phyloP scores from a whole-genome alignment of 2,888 invertebrate genomes.

The Nomada fabriciana region DNA sequence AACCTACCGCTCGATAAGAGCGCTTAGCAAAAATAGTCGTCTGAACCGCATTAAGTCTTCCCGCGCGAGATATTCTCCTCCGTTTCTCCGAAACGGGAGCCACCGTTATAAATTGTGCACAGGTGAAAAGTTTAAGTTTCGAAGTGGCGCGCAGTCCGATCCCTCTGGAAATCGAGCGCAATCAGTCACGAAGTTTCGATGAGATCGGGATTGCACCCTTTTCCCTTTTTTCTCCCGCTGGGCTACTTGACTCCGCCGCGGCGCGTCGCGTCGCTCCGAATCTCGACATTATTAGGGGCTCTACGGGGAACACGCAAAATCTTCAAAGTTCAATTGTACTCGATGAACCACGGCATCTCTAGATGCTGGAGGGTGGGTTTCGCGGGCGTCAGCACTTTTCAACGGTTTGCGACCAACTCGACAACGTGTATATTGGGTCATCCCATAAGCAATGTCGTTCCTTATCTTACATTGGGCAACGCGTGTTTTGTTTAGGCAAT shows the following conservation, averaged over 20 bases:
- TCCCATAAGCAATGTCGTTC: no score
- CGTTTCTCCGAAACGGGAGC: not conserved
- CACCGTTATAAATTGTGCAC: not conserved
- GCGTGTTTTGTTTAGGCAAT: no score
- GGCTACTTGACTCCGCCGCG: conserved; percentile 42
- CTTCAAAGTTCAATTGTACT: conserved; percentile 58
- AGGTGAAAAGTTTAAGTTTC: conserved; percentile 7
- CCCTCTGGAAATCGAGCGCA: conserved; percentile 54
- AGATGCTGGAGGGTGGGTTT: conserved; percentile 30
- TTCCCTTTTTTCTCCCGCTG: conserved; percentile 44
- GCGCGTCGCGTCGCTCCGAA: not conserved
- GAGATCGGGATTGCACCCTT: conserved; percentile 37
- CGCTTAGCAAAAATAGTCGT: conserved; percentile 35
- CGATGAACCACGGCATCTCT: conserved; percentile 52
- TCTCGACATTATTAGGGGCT: conserved; percentile 53
- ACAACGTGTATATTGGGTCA: no score
- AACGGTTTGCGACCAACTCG: conserved; percentile 36
- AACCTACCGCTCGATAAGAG: conserved; percentile 35
- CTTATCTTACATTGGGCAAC: no score
- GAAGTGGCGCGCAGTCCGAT: conserved; percentile 4
- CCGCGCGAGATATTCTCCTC: not conserved
- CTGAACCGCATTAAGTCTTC: not conserved
- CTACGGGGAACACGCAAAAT: conserved; percentile 37
- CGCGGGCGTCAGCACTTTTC: conserved; percentile 56
- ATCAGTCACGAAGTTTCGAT: conserved; percentile 29